phyloP scores from a whole-genome alignment of 1,140 invertebrate species.

The Vanessa atalanta region DNA sequence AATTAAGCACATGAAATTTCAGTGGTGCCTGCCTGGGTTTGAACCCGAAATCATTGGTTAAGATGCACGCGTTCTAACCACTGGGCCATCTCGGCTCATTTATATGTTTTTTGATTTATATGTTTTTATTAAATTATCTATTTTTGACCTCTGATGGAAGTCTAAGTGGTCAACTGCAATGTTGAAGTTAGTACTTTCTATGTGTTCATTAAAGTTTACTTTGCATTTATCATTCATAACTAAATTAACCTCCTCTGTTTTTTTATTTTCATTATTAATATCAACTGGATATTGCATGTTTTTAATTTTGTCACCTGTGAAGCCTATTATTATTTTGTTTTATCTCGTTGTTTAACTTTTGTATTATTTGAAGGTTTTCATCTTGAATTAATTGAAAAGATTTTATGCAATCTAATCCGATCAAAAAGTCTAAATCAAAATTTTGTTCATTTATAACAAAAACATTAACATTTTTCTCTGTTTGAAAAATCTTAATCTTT shows the following conservation, averaged over 20 bases:
- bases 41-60: too few species aligned
- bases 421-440: conserved; percentile 16
- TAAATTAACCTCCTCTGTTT: conserved; percentile 3
- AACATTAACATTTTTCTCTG: conserved; percentile 10
- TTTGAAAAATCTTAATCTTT: conserved; percentile 26
- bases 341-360: conserved; percentile 22
- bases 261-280: conserved; percentile 20
- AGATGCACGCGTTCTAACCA: too few species aligned
- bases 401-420: conserved; percentile 16
- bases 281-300: conserved; percentile 14
- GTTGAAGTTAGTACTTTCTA: conserved; percentile 48
- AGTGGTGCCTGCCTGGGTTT: too few species aligned
- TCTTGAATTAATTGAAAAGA: conserved; percentile 8
- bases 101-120: too few species aligned
- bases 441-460: conserved; percentile 14
- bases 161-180: conserved; percentile 51
- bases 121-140: conserved; percentile 47
- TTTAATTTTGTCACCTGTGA: conserved; percentile 25
- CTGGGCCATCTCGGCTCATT: too few species aligned
- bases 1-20: too few species aligned
- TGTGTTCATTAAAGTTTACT: conserved; percentile 54
- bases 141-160: conserved; percentile 38
- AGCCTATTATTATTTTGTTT: conserved; percentile 18
- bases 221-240: conserved; percentile 22
- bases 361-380: conserved; percentile 3